Evolutionary conservation across 2,888 invertebrate genomes (phyloP).

Genomic region (Plagiodera versicolora): DNA sequence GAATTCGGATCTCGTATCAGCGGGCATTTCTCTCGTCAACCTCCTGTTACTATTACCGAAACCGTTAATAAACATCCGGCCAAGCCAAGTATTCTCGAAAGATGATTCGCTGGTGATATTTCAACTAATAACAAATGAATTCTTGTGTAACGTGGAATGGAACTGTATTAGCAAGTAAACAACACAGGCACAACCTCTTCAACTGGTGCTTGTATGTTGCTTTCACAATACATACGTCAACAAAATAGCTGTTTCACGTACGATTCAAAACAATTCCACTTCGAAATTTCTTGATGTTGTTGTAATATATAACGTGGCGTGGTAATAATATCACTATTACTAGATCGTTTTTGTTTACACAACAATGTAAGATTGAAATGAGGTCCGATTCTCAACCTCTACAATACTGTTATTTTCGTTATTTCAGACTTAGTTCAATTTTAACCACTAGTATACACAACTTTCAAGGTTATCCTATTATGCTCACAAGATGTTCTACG

Average conservation of each 20-base stretch:
- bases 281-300: background rate
- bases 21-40: slow-evolving; percentile 48
- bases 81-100: background rate
- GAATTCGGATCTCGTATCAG: slow-evolving; percentile 44
- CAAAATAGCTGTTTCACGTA: slow-evolving; percentile 50
- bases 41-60: slow-evolving; percentile 11
- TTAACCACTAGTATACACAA: background rate
- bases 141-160: slow-evolving; percentile 28
- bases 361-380: background rate
- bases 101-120: slow-evolving; percentile 5
- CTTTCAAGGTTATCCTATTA: background rate
- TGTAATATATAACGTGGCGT: too few species aligned
- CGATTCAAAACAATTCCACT: background rate
- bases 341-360: background rate
- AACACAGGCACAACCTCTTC: too few species aligned
- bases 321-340: background rate
- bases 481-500: background rate
- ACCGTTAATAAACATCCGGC: slow-evolving; percentile 13
- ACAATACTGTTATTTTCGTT: background rate
- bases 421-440: background rate
- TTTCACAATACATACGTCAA: slow-evolving; percentile 48
- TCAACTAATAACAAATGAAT: background rate
- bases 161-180: background rate
- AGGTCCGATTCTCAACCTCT: background rate
- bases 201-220: slow-evolving; percentile 52